Percentiles rank a stretch among this genome's conserved stretches.
These are phyloP conservation scores for Oegoconia quadripuncta DNA, from an alignment of 2,888 invertebrate species.

Conservation along the genomic window DNA sequence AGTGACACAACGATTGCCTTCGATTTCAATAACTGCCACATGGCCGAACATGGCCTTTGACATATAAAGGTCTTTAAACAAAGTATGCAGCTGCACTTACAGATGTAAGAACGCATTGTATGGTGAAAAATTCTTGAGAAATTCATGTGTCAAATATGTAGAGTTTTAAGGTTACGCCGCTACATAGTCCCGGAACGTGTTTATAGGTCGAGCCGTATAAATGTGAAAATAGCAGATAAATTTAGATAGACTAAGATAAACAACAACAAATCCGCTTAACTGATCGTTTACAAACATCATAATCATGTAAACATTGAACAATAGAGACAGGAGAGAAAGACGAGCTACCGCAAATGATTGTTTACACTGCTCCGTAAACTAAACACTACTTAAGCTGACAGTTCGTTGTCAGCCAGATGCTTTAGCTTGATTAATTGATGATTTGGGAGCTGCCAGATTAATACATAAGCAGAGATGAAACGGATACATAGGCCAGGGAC, in stretches of 20 bases:
- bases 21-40: too few relatives aligned
- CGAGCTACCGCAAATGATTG: conserved; percentile 63
- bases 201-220: too few relatives aligned
- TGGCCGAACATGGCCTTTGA: too few relatives aligned
- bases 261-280: conserved; percentile 13
- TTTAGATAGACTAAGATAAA: conserved; percentile 4
- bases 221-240: not conserved
- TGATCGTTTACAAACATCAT: conserved; percentile 29
- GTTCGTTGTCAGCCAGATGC: conserved; percentile 73
- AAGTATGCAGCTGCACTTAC: too few relatives aligned
- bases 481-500: conserved; percentile 2
- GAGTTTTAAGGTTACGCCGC: too few relatives aligned
- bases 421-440: conserved; percentile 75
- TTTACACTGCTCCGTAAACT: conserved; percentile 63
- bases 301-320: conserved; percentile 61
- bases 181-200: too few relatives aligned
- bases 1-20: too few relatives aligned
- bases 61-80: too few relatives aligned
- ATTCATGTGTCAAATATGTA: too few relatives aligned
- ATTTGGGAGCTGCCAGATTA: conserved; percentile 66
- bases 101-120: too few relatives aligned
- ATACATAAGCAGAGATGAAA: conserved; percentile 39
- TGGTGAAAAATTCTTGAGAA: too few relatives aligned
- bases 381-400: conserved; percentile 75
- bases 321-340: conserved; percentile 48